Percentiles rank a stretch among this genome's conserved stretches.
Evolutionary conservation across 2,113 vertebrate species (phyloP).

Genomic region (Menidia beryllina): DNA sequence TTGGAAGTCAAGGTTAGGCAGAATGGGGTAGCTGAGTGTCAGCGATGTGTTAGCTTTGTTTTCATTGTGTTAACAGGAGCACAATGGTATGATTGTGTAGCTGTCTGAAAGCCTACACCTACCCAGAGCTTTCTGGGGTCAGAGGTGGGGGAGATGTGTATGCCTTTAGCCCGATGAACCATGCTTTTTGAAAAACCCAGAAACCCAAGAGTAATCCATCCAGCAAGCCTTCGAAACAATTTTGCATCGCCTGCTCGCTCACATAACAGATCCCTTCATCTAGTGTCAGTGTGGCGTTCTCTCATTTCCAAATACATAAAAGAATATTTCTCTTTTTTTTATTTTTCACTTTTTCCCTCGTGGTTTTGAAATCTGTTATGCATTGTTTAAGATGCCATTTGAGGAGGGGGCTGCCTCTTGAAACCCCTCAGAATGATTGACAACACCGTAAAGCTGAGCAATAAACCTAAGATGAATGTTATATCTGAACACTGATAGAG

Average conservation of each 20-base stretch:
- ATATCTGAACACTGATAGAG: conserved; percentile 77
- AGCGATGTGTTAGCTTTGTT: conserved; percentile 76
- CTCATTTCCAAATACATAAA: conserved; percentile 48
- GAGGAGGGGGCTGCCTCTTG: conserved; percentile 59
- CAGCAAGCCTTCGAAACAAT: conserved; percentile 57
- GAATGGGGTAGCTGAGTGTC: conserved; percentile 54
- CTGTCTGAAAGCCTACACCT: conserved; percentile 77
- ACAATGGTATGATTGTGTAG: conserved; percentile 77
- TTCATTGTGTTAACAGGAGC: conserved; percentile 76
- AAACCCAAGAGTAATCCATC: conserved; percentile 60
- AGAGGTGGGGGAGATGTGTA: conserved; percentile 66
- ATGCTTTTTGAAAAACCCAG: conserved; percentile 60
- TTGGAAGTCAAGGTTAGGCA: conserved; percentile 69
- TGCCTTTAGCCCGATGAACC: conserved; percentile 53
- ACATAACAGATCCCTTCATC: conserved; percentile 36
- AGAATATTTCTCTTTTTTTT: background rate
- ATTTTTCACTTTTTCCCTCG: background rate
- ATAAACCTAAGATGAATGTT: conserved; percentile 78
- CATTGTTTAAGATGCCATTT: conserved; percentile 68
- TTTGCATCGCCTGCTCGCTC: conserved; percentile 13
- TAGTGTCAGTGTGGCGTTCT: conserved; percentile 15
- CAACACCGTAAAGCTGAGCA: conserved; percentile 71
- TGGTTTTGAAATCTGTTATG: conserved; percentile 47
- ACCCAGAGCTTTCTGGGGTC: conserved; percentile 66
- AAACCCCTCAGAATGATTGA: conserved; percentile 68